Base-by-base conservation (phyloP, 2,797 vertebrate species). In the Zenarchopterus dispar region DNA sequence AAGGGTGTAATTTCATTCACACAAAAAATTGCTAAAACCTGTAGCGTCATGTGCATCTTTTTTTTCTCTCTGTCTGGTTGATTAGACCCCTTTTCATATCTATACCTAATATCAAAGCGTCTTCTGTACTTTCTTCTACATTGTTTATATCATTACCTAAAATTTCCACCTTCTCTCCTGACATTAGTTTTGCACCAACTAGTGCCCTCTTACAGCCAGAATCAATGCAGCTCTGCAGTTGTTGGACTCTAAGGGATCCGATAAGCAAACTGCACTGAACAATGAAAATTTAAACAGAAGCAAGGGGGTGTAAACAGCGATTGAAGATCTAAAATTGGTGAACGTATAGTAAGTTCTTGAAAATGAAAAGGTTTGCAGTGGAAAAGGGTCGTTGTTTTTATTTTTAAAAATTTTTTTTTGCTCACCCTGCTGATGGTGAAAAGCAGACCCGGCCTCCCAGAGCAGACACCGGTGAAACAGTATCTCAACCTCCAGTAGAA, bases 401-500 rank as follows among this genome's bases (percentile, higher is more conserved):
- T 36, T 19, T 26, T 22, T 6, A n/a, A n/a, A n/a, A n/a, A n/a
- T 59, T 18, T 48, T 10, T 19, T 41, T 16, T 41, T 28, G 13
- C 87, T 94, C 80, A 99, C 97, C 94, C 97, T 96, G 91, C 97
- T 99, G 92, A 99, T 96, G 28, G 96, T 97, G 87, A 97, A 99
- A 62, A 99, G 93, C 70, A 99, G 67, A 28, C 97, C 97, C 0
- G 97, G 97, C 53, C 91, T 93, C 31, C 96, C 97, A 0, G 94
- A 93, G 89, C 97, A 99, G 56, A 97, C 91, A 4, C 97, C 96
- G 0, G 95, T 98, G 91, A 99, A 98, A 83, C 97, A 99, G 93
- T 96, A 98, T 53, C 97, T 92, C 54, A 98, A 93, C 80, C 96
- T 95, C 97, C 97, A 98, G 92, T 99, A 99, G 90, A 99, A 99